These are phyloP conservation scores for Melanogrammus aeglefinus DNA, from an alignment of 2,797 vertebrate genomes.

Conservation along the genomic window DNA sequence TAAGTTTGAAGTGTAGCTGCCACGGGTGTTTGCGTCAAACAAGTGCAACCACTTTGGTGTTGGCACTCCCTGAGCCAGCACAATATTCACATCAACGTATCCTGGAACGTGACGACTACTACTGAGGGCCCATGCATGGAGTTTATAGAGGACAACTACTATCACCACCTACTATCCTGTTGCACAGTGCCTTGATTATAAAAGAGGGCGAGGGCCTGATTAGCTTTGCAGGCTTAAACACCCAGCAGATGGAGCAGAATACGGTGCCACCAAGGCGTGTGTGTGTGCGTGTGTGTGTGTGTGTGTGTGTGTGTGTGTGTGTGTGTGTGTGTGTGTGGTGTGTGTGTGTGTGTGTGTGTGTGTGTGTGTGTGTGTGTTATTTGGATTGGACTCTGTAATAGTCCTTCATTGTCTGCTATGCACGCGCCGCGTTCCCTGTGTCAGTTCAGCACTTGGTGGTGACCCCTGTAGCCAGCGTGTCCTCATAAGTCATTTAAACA, in stretches of 20 bases:
- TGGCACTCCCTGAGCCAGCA: neutral
- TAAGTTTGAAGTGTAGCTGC: neutral
- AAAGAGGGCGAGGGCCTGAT: slow-evolving; percentile 45
- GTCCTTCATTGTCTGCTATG: slow-evolving; percentile 8
- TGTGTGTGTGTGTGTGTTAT: neutral
- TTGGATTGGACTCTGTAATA: slow-evolving; percentile 32
- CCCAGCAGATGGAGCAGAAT: slow-evolving; percentile 58
- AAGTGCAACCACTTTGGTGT: neutral
- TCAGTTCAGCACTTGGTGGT: slow-evolving; percentile 43
- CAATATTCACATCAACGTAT: neutral
- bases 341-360: slow-evolving; percentile 2
- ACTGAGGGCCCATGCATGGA: neutral
- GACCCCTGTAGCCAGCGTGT: slow-evolving; percentile 51
- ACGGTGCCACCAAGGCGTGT: slow-evolving; percentile 49
- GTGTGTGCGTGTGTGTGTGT: neutral
- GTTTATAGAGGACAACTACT: neutral
- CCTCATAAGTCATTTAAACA: slow-evolving; percentile 71
- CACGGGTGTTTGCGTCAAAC: neutral
- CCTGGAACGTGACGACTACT: neutral
- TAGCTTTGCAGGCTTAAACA: slow-evolving; percentile 61
- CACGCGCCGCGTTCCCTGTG: slow-evolving; percentile 9
- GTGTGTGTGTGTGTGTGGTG: neutral
- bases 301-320: neutral
- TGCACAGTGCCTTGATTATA: slow-evolving; percentile 21
- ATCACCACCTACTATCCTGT: slow-evolving; percentile 21